Evolutionary conservation across 64 coral and sea anemone genomes (phyloP).

Genomic region (Stichodactyla mertensii): DNA sequence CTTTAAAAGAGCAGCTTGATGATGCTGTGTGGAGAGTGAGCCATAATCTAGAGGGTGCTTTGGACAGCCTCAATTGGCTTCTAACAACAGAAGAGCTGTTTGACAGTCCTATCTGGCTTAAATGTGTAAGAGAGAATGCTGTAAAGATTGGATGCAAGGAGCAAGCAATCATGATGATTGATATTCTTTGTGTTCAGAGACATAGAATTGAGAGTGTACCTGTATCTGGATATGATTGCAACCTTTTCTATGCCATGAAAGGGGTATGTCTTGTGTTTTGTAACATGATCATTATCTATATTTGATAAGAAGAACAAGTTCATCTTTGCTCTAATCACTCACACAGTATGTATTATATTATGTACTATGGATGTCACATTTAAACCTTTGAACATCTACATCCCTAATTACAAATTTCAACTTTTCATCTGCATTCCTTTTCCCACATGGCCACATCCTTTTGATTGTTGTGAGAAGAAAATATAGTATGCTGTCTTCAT

Average conservation of each 20-base stretch:
- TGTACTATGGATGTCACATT: too few relatives aligned
- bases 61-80: conserved; percentile 76
- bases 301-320: neutral
- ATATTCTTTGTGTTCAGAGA: conserved; percentile 71
- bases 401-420: too few relatives aligned
- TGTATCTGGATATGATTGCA: conserved; percentile 1
- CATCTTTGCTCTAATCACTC: neutral
- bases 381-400: too few relatives aligned
- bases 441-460: too few relatives aligned
- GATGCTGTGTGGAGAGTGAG: conserved; percentile 53
- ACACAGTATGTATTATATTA: too few relatives aligned
- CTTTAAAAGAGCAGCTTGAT: conserved; percentile 38
- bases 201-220: conserved; percentile 37
- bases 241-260: conserved; percentile 35
- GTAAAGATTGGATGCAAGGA: conserved; percentile 30
- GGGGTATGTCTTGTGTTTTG: conserved; percentile 24
- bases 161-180: conserved; percentile 61
- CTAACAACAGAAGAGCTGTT: conserved; percentile 69
- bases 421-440: too few relatives aligned
- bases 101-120: conserved; percentile 44
- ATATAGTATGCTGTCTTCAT: too few relatives aligned
- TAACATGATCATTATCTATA: neutral
- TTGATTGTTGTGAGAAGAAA: too few relatives aligned
- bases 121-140: conserved; percentile 58
- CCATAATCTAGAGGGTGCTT: conserved; percentile 55